Conservation (phyloP, 2,113 vertebrate genomes). For the Dasypus novemcinctus region DNA sequence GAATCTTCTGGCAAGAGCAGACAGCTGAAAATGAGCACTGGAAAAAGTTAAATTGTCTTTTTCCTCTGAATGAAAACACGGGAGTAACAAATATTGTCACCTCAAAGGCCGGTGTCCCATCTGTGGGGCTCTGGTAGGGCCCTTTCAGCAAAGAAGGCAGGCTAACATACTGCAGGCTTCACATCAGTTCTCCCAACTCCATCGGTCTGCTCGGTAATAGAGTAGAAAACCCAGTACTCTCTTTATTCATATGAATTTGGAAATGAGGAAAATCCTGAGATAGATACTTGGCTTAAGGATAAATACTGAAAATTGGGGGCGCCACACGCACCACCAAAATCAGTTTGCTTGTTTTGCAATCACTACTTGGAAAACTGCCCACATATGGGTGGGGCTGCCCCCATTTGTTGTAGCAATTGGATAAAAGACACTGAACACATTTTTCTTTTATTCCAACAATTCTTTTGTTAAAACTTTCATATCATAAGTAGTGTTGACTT, state of each 20-base stretch:
- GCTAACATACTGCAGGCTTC: not conserved
- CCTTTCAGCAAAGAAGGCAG: not conserved
- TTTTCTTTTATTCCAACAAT: conserved; percentile 35
- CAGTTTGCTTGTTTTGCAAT: not conserved
- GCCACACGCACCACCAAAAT: not conserved
- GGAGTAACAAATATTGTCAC: not conserved
- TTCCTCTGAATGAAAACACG: not conserved
- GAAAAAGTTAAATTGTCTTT: not conserved
- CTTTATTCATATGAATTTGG: not conserved
- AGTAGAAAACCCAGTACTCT: not conserved
- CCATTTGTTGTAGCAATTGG: not conserved
- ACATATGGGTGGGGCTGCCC: not conserved
- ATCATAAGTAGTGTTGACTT: conserved; percentile 1
- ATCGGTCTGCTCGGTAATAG: not conserved
- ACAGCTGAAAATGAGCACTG: not conserved
- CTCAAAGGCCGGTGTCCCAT: not conserved
- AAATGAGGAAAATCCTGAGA: conserved; percentile 1
- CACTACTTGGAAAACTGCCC: not conserved
- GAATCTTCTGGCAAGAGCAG: not conserved
- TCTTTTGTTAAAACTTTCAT: not conserved
- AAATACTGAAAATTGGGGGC: not conserved
- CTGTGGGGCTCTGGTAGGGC: not conserved
- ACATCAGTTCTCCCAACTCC: not conserved
- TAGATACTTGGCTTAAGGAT: not conserved
- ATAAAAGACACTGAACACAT: not conserved